Base-by-base conservation (phyloP, 2,113 vertebrate genomes). In the Eulemur macaco region DNA sequence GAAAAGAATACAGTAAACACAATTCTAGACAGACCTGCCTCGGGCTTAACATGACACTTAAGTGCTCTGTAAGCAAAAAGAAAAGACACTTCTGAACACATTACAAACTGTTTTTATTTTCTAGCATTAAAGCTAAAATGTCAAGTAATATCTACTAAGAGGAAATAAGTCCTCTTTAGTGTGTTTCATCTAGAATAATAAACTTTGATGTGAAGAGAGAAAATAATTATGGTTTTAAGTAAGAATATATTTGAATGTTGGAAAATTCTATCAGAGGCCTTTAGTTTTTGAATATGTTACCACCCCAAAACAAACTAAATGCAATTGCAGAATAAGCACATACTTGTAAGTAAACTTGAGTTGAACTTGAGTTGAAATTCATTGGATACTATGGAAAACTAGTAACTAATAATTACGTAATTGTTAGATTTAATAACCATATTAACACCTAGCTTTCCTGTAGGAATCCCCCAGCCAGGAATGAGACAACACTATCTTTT, bases 11-110 rank as follows among this genome's bases (percentile, higher is more conserved):
- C 98, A 98, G 99, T 99, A 99, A 99, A 99, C 99, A 99, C 98
- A 98, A 98, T 98, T 99, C 98, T 98, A 99, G 99, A 98, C 98
- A 98, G 98, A 98, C 95, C 98, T 98, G 99, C 99, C 99, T 99
- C 95, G 11, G 99, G 99, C 98, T 99, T 99, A 99, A 99, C 99
- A 99, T 98, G 98, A 99, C 98, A 99, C 99, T 99, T 98, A 99
- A 99, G 98, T 99, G 98, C 98, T 99, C 98, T 98, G 99, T 98
- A 99, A 98, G 98, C 94, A 97, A 98, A 98, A 98, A 99, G 98
- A 98, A 99, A 99, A 99, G 98, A 97, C 97, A 98, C 98, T 98
- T 98, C 98, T 98, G 96, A 98, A 97, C 97, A 98, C 98, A 98
- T 98, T 98, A 99, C 97, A 99, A 99, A 98, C 98, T 98, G 97